Evolutionary conservation across 2,888 invertebrate species (phyloP), one percentile per base, ranked within the genome.

Genomic region (Volucella zonaria): DNA sequence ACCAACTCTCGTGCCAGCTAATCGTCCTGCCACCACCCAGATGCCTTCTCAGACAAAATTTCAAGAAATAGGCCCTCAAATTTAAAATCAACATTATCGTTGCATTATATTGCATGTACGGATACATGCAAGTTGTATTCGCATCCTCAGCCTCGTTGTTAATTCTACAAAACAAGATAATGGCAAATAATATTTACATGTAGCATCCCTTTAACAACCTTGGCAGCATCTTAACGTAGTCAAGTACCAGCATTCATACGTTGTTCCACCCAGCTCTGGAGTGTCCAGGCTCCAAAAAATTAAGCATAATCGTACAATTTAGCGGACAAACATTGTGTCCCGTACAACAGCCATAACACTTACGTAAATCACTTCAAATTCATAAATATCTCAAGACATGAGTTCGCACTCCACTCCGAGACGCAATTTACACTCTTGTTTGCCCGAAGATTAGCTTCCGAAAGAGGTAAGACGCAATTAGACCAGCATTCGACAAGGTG

Each of bases 401-500:
- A 81, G 77, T 85, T 85, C 85, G 81, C 85, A 85, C 83, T 85
- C 67, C 76, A 76, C 81, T 81, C 56, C 47, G 80, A 54, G 73
- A 62, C 67, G 67, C 85, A 85, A 85, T 85, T 85, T 85, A 85
- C 85, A 85, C 81, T 77, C 81, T 85, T 81, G 85, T 85, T 77
- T 77, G 85, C 76, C 81, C 62, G 68, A 45, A 82, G 81, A 81
- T 81, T 77, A 81, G 85, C 85, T 85, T 77, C 85, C 85, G 85
- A 85, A 85, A 76, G 85, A 71, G 67, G 81, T 61, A 23, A 75
- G 77, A 77, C 77, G 78, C 85, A 85, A 85, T 85, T 85, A 81
- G 85, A 85, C 85, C 81, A 49, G 81, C 81, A 73, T 77, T 71
- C 81, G 85, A 85, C 85, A 85, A 85, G 85, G 85, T 85, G 85